Evolutionary conservation across 2,888 invertebrate genomes (phyloP), one percentile per base, ranked within the genome.

Genomic region (Eucera pruinosa): DNA sequence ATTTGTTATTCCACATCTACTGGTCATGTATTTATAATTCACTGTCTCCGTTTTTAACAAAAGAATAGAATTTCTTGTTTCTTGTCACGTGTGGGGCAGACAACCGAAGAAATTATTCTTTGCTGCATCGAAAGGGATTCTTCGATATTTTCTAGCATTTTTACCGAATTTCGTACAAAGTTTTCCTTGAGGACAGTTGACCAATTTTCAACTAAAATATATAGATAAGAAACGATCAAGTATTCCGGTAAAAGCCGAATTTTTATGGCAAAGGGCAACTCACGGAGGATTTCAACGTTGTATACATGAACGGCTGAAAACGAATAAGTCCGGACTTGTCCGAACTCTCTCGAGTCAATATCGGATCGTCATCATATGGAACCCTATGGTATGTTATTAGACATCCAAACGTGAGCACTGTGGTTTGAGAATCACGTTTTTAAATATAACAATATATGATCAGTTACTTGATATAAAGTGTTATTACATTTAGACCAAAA

Each of bases 251-350:
- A 71, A 52, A 33, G 2, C 9, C 11, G 67, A 58, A 30, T 36
- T 70, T 55, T 39, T 45, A 64, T 61, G 57, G 41, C 18, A 36
- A 76, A 55, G 39, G 72, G 64, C 50, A 69, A 70, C n/a, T n/a
- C 55, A 76, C 33, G 64, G 55, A 77, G 48, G 55, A 71, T 45
- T 69, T 74, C 30, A 39, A 54, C 58, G 74, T 67, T 70, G 67
- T 62, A 52, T n/a, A n/a, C 27, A 71, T 52, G 74, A 72, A 80
- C 86, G 85, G 83, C 75, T 50, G 80, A 75, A 78, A 80, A 78
- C 86, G 83, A 85, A 66, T 62, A 70, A 74, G 61, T 65, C 76
- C 82, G 85, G 82, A 80, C 58, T 76, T 70, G 65, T 61, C 84
- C 87, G 86, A 86, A 69, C 72, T 45, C 58, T 48, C 61, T 39